phyloP scores from a whole-genome alignment of 2,113 vertebrate genomes.

The Malaclemys terrapin region DNA sequence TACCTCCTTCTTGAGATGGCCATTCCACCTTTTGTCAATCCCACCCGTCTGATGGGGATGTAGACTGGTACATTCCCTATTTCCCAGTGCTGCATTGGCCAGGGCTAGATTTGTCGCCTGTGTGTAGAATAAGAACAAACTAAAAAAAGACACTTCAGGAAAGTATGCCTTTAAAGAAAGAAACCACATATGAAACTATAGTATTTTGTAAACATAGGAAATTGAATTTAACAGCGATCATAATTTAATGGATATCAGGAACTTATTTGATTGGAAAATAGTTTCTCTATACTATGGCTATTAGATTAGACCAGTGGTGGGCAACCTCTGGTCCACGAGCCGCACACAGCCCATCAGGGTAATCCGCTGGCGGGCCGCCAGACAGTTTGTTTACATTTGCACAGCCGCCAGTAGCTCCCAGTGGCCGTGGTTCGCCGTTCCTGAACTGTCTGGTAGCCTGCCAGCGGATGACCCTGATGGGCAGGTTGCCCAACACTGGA shows the following conservation, averaged over 20 bases:
- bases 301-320: background rate
- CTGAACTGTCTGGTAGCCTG: no score
- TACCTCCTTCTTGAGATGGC: background rate
- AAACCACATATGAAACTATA: no score
- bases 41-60: background rate
- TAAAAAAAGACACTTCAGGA: background rate
- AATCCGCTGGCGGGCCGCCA: no score
- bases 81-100: background rate
- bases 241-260: background rate
- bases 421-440: no score
- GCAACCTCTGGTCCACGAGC: no score
- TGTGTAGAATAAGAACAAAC: background rate
- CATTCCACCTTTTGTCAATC: background rate
- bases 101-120: background rate
- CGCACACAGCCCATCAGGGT: no score
- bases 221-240: background rate
- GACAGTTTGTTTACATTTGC: no score
- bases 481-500: no score
- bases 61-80: no score
- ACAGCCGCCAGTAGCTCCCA: no score
- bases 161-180: background rate
- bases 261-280: background rate
- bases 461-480: no score
- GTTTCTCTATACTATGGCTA: background rate
- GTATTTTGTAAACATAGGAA: background rate